phyloP scores from a whole-genome alignment of 2,113 vertebrate species.

The Hyaena hyaena region DNA sequence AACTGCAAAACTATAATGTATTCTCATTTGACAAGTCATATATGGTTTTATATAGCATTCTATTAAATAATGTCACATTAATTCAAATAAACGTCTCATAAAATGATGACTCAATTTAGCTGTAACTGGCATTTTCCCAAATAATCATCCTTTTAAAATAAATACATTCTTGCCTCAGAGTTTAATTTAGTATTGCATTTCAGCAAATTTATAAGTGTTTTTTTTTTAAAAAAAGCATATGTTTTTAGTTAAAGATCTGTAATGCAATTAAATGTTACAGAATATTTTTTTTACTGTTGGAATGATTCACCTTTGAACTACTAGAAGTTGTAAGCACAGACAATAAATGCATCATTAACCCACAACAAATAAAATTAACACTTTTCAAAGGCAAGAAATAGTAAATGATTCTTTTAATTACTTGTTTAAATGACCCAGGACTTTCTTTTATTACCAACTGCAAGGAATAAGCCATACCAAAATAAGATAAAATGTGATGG shows the following conservation, averaged over 20 bases:
- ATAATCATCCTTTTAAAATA: conserved; percentile 50
- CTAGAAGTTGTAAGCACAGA: not conserved
- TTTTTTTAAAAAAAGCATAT: not conserved
- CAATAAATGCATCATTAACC: conserved; percentile 59
- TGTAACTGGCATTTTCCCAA: conserved; percentile 67
- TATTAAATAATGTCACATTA: conserved; percentile 74
- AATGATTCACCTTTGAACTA: conserved; percentile 59
- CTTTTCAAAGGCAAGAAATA: conserved; percentile 59
- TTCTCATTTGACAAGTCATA: conserved; percentile 29
- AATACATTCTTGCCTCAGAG: conserved; percentile 58
- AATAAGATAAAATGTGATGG: conserved; percentile 59
- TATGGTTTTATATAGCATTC: conserved; percentile 38
- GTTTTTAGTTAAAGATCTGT: conserved; percentile 55
- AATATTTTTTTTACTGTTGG: conserved; percentile 39
- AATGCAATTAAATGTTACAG: conserved; percentile 45
- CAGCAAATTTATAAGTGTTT: conserved; percentile 21
- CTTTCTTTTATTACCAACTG: conserved; percentile 68
- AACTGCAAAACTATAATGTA: conserved; percentile 44
- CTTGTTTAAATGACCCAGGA: conserved; percentile 64
- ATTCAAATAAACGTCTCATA: conserved; percentile 70
- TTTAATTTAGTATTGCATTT: conserved; percentile 58
- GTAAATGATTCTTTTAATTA: not conserved
- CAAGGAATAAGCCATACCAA: conserved; percentile 57
- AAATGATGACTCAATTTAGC: conserved; percentile 65
- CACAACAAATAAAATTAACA: conserved; percentile 65